phyloP scores from a whole-genome alignment of 2,797 vertebrate genomes.

The Urosaurus nigricauda region DNA sequence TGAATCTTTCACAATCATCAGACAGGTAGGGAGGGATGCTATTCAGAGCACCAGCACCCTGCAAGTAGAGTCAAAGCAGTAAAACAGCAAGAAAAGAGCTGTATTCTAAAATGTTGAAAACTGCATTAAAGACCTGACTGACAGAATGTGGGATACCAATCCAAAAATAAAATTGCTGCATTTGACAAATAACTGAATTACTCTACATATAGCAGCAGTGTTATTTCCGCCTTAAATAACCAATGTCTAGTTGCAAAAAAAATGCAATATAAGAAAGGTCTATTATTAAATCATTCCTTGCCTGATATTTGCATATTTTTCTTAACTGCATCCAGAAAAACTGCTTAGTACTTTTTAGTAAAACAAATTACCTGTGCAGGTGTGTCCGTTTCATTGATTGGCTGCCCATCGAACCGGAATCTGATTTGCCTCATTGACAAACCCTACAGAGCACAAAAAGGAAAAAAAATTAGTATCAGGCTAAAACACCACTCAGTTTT shows the following conservation, averaged over 20 bases:
- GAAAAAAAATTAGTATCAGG: constrained; percentile 41
- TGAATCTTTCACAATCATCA: constrained; percentile 10
- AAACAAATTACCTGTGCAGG: constrained; percentile 91
- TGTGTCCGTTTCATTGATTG: constrained; percentile 98
- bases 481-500: neutral
- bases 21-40: neutral
- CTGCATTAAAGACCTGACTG: neutral
- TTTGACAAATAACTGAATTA: neutral
- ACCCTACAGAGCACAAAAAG: constrained; percentile 83
- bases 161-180: neutral
- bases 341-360: neutral
- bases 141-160: neutral
- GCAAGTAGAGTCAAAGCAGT: neutral
- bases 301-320: neutral
- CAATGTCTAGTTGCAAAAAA: constrained; percentile 15
- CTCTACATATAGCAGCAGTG: neutral
- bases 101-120: neutral
- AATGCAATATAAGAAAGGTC: neutral
- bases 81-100: neutral
- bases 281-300: neutral
- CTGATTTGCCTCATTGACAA: constrained; percentile 98
- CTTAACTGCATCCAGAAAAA: constrained; percentile 11
- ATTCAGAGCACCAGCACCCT: neutral
- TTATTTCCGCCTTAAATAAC: neutral
- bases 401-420: constrained; percentile 99